phyloP scores from a whole-genome alignment of 2,113 vertebrate genomes.

The Smithornis capensis region DNA sequence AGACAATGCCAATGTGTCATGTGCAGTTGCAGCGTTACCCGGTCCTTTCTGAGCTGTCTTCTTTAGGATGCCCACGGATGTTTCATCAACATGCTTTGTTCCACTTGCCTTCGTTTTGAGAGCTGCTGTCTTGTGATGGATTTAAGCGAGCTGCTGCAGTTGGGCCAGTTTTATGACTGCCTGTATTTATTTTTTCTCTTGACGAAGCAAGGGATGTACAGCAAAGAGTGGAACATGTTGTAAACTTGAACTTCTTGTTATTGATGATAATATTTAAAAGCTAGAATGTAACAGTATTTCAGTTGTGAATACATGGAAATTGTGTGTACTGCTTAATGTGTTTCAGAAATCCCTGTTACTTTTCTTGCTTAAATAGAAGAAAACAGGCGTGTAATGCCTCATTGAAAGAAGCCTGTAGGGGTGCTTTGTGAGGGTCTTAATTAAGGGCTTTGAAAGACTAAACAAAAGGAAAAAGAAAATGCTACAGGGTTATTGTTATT shows the following conservation, averaged over 20 bases:
- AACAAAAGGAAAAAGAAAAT: slow-evolving; percentile 81
- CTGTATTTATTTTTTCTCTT: background rate
- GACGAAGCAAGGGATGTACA: background rate
- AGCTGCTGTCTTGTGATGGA: background rate
- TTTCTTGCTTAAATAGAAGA: slow-evolving; percentile 78
- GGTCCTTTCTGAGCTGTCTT: background rate
- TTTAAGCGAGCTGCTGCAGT: background rate
- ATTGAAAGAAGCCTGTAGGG: slow-evolving; percentile 74
- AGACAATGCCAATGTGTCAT: background rate
- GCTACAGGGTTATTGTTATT: slow-evolving; percentile 84
- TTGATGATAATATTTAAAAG: slow-evolving; percentile 71
- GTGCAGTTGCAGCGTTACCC: background rate
- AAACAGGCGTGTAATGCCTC: slow-evolving; percentile 83
- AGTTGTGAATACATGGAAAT: slow-evolving; percentile 75
- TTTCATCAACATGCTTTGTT: background rate
- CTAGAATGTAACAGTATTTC: slow-evolving; percentile 77
- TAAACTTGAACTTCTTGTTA: slow-evolving; percentile 36
- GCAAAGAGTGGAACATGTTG: background rate
- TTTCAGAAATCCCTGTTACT: slow-evolving; percentile 76
- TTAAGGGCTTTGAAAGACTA: slow-evolving; percentile 81
- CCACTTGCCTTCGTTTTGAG: background rate
- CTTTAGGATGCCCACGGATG: background rate
- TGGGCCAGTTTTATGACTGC: background rate
- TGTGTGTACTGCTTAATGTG: slow-evolving; percentile 75
- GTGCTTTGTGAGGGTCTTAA: slow-evolving; percentile 79